Evolutionary conservation across 2,113 vertebrate species (phyloP).

Genomic region (Ahaetulla prasina): DNA sequence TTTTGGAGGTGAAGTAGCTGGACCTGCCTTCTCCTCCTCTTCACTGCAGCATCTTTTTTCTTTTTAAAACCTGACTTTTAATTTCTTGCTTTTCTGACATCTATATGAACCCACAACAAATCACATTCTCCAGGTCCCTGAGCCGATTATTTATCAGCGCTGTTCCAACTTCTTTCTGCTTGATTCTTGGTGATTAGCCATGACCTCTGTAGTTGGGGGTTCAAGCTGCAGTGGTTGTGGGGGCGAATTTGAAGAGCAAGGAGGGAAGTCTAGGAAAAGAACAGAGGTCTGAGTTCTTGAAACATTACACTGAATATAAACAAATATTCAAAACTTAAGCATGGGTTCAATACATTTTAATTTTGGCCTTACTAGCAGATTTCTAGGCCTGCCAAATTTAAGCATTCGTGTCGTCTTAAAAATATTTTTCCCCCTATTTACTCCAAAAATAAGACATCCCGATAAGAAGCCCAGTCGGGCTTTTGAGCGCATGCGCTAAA

Average conservation of each 20-base stretch:
- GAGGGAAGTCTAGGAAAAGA: background rate
- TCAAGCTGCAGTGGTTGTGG: background rate
- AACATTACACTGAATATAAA: background rate
- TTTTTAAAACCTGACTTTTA: background rate
- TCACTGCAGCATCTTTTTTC: background rate
- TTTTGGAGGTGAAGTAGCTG: background rate
- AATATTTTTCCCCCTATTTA: background rate
- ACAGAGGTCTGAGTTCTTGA: background rate
- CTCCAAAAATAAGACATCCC: no score
- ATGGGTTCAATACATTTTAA: background rate
- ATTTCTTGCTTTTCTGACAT: background rate
- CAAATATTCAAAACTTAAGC: background rate
- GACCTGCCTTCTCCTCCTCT: background rate
- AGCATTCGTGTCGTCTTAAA: background rate
- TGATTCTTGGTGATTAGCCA: background rate
- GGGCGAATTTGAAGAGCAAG: background rate
- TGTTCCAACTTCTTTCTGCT: background rate
- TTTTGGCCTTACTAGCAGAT: background rate
- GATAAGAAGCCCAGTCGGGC: no score
- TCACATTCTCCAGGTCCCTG: background rate
- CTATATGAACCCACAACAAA: background rate
- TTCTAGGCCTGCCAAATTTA: background rate
- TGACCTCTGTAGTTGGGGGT: background rate
- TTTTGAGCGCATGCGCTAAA: no score
- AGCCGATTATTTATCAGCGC: background rate